These are phyloP conservation scores for Auanema sp. DNA, from an alignment of 2,888 invertebrate genomes.

Conservation along the genomic window DNA sequence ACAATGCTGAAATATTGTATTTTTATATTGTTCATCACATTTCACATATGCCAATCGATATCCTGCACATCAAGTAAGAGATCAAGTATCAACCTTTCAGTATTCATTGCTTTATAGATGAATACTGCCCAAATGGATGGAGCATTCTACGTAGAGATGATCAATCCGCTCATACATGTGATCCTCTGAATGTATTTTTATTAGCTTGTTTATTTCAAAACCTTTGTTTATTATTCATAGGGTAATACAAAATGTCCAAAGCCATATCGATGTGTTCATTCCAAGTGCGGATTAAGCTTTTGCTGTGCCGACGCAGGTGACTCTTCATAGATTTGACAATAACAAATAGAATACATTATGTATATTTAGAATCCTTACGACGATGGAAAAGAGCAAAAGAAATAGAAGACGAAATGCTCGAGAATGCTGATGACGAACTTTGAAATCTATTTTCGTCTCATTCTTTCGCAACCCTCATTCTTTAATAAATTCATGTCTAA, in stretches of 20 bases:
- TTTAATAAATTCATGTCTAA: too few species aligned
- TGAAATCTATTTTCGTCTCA: too few species aligned
- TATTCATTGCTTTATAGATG: constrained; percentile 29
- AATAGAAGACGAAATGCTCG: constrained; percentile 14
- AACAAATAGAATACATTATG: neutral
- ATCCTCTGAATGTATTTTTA: constrained; percentile 35
- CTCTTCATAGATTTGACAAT: neutral
- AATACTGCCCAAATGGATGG: constrained; percentile 57
- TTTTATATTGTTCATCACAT: too few species aligned
- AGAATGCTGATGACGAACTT: constrained; percentile 9
- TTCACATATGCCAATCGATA: too few species aligned
- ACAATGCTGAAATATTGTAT: too few species aligned
- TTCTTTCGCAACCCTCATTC: too few species aligned
- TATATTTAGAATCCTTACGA: constrained; percentile 12
- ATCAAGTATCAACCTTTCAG: too few species aligned
- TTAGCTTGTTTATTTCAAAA: neutral
- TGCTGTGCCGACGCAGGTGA: constrained; percentile 55
- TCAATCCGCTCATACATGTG: constrained; percentile 49
- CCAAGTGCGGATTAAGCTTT: constrained; percentile 55
- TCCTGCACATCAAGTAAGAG: too few species aligned
- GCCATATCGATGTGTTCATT: constrained; percentile 53
- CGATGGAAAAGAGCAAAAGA: constrained; percentile 14
- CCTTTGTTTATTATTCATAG: neutral
- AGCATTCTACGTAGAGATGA: constrained; percentile 44
- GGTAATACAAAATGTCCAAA: constrained; percentile 47